Conservation (phyloP, 2,113 vertebrate genomes). For the Phocoena sinus region DNA sequence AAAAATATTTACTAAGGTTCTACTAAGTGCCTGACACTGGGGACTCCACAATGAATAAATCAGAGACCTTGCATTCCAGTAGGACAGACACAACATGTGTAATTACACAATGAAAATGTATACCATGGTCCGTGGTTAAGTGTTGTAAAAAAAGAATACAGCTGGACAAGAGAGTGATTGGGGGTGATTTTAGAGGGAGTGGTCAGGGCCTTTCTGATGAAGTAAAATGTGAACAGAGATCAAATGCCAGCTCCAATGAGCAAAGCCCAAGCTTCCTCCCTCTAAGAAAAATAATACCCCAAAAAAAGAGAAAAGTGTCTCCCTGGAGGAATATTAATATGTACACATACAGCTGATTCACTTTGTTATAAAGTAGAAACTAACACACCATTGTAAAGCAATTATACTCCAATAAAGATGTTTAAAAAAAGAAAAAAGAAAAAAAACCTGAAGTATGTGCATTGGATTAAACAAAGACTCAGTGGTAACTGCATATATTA, state of each 20-base stretch:
- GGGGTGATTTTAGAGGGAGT: neutral
- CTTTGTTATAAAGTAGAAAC: too few species aligned
- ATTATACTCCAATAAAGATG: too few species aligned
- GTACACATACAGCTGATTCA: too few species aligned
- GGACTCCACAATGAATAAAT: neutral
- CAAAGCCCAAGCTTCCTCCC: neutral
- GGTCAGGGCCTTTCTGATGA: neutral
- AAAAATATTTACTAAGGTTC: neutral
- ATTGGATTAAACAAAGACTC: neutral
- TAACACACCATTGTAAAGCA: too few species aligned
- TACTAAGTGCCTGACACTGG: neutral
- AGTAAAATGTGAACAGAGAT: neutral
- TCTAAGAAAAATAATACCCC: neutral
- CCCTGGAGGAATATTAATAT: neutral
- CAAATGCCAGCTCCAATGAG: neutral
- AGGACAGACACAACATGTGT: neutral
- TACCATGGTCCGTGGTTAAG: neutral
- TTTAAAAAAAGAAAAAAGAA: neutral
- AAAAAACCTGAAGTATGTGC: neutral
- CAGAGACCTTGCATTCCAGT: neutral
- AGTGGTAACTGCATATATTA: neutral
- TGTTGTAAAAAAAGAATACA: neutral
- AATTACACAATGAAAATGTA: neutral
- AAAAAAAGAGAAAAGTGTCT: neutral
- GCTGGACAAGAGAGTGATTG: neutral